Base-by-base conservation (phyloP, 1,140 invertebrate genomes). In the Drosophila murphyi region DNA sequence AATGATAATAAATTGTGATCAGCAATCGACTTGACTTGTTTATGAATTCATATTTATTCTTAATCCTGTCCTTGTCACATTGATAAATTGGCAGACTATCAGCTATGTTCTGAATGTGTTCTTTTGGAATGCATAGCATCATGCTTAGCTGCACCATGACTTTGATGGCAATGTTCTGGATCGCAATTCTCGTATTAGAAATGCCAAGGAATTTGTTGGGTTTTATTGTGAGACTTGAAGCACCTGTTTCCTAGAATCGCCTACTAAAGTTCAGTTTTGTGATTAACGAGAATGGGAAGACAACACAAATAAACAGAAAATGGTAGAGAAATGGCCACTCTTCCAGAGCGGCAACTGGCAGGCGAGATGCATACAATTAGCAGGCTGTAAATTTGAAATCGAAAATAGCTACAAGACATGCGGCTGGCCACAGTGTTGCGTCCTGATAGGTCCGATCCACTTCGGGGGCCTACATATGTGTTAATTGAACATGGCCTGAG, bases 341-440 rank as follows among this genome's bases (percentile, higher is more conserved):
- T 41, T 35, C 48, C 12, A 10, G 28, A 28, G 56, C 48, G 41
- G 20, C 20, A 45, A 39, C 57, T 41, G 60, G 50, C 64, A 60
- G 72, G 7, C 70, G 50, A 73, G 52, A 60, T 72, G 78, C 72
- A 76, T 77, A 82, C 83, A 91, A 90, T 89, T 91, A 89, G 71
- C 78, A 69, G 85, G 64, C 74, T 75, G 83, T 88, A 88, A 89
- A 86, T 85, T 82, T 72, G 70, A 81, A 87, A 78, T 83, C 76
- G 73, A 72, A 82, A 74, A 73, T 69, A 68, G 64, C 60, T 45
- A 63, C 68, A 64, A 64, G 41, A 35, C 32, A n/a, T 5, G 34
- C 20, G 28, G 45, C 6, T 20, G 20, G 20, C 20, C 1, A 37
- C n/a, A 3, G 5, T 29, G 62, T n/a, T 4, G 10, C 20, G 56